Conservation (phyloP, 2,113 vertebrate species). For the Oryzias melastigma region DNA sequence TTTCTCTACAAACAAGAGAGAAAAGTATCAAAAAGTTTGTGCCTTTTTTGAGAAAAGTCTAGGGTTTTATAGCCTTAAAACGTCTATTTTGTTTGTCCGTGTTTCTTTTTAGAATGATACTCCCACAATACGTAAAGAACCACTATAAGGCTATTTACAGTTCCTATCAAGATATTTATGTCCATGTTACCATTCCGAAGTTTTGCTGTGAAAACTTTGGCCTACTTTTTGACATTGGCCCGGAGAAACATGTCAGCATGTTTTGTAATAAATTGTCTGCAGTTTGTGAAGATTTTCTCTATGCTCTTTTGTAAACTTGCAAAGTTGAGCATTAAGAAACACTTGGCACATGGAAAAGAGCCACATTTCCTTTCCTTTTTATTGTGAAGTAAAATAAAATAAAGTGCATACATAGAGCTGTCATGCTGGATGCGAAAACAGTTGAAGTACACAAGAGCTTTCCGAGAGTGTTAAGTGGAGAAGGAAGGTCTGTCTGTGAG, state of each 20-base stretch:
- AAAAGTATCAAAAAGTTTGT: no score
- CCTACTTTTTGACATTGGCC: background rate
- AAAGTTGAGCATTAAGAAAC: constrained; percentile 1
- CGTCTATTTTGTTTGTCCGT: no score
- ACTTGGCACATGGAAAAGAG: background rate
- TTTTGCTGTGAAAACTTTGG: background rate
- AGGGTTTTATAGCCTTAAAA: no score
- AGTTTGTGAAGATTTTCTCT: constrained; percentile 2
- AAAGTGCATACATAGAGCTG: background rate
- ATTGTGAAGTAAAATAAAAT: background rate
- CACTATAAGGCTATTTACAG: no score
- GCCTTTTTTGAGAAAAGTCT: no score
- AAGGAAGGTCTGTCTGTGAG: constrained; percentile 1
- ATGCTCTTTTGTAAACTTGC: constrained; percentile 6
- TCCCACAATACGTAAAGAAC: no score
- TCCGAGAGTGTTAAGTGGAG: background rate
- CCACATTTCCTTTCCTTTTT: background rate
- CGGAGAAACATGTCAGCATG: background rate
- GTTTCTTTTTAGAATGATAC: no score
- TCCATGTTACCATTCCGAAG: background rate
- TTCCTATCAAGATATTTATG: no score
- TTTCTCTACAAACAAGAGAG: no score
- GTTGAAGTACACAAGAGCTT: background rate
- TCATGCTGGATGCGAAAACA: background rate
- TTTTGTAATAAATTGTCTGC: background rate